Conservation (phyloP, 2,888 invertebrate genomes). For the Cotesia congregata region DNA sequence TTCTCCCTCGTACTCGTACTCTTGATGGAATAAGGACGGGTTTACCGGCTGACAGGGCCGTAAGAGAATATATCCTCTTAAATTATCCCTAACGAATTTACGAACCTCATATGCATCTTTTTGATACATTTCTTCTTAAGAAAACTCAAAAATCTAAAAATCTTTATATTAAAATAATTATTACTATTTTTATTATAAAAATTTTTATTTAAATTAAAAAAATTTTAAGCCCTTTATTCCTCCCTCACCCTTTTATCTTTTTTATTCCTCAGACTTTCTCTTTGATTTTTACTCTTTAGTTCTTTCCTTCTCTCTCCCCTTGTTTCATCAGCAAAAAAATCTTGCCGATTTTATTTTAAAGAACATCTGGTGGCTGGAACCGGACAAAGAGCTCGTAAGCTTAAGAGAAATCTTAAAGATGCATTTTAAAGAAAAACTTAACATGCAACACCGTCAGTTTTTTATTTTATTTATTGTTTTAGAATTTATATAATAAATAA, state of each 20-base stretch:
- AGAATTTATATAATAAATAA: not conserved
- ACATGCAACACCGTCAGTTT: slow-evolving; percentile 7
- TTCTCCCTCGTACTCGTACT: slow-evolving; percentile 40
- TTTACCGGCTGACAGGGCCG: slow-evolving; percentile 56
- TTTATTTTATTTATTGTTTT: not conserved
- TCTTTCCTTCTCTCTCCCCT: not conserved
- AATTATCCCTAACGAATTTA: slow-evolving; percentile 51
- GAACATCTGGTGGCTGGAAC: slow-evolving; percentile 62
- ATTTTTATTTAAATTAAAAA: no score
- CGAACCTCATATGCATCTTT: slow-evolving; percentile 6
- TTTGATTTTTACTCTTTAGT: slow-evolving; percentile 32
- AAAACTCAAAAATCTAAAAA: no score
- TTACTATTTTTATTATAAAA: not conserved
- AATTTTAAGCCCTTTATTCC: not conserved
- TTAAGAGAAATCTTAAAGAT: slow-evolving; percentile 29
- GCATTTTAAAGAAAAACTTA: slow-evolving; percentile 15
- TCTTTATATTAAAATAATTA: no score
- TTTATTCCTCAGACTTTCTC: slow-evolving; percentile 57
- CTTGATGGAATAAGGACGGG: slow-evolving; percentile 53
- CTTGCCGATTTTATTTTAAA: slow-evolving; percentile 57
- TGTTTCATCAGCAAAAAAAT: slow-evolving; percentile 47
- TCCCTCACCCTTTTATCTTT: not conserved
- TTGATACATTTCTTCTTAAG: not conserved
- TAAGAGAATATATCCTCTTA: slow-evolving; percentile 50
- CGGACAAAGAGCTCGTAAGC: slow-evolving; percentile 59